Conservation (phyloP, 2,888 invertebrate species). For the Stenurella melanura region DNA sequence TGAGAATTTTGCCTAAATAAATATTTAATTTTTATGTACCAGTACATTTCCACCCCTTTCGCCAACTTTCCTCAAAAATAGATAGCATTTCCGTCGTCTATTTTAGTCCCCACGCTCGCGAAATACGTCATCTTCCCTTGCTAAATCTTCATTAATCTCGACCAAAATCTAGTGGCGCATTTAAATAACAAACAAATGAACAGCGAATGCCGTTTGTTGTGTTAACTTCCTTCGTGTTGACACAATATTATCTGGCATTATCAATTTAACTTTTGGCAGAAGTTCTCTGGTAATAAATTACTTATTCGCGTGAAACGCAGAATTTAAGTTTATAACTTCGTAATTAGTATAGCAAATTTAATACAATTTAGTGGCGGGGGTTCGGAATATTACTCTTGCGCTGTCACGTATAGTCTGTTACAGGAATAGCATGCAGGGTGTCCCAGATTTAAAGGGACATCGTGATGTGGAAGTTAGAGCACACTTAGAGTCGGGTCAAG, state of each 20-base stretch:
- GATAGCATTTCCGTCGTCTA: neutral
- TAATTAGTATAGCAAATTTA: neutral
- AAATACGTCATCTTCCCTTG: neutral
- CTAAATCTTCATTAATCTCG: neutral
- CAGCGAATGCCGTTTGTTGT: neutral
- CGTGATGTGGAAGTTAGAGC: too few species aligned
- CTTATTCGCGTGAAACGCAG: constrained; percentile 31
- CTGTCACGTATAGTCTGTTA: neutral
- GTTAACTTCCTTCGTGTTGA: constrained; percentile 3
- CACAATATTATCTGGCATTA: neutral
- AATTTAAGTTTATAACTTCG: constrained; percentile 10
- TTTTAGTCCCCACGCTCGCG: neutral
- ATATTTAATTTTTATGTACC: too few species aligned
- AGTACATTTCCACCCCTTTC: too few species aligned
- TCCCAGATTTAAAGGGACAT: too few species aligned
- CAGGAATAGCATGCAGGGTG: too few species aligned
- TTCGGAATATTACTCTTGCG: neutral
- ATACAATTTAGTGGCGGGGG: neutral
- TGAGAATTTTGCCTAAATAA: too few species aligned
- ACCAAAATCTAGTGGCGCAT: neutral
- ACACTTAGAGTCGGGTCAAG: too few species aligned
- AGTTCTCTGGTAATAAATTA: constrained; percentile 31
- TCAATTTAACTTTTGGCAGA: constrained; percentile 12
- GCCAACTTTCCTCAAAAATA: too few species aligned
- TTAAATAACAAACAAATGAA: neutral